Evolutionary conservation across 2,113 vertebrate species (phyloP), one percentile per base, ranked within the genome.

Genomic region (Opisthocomus hoazin): DNA sequence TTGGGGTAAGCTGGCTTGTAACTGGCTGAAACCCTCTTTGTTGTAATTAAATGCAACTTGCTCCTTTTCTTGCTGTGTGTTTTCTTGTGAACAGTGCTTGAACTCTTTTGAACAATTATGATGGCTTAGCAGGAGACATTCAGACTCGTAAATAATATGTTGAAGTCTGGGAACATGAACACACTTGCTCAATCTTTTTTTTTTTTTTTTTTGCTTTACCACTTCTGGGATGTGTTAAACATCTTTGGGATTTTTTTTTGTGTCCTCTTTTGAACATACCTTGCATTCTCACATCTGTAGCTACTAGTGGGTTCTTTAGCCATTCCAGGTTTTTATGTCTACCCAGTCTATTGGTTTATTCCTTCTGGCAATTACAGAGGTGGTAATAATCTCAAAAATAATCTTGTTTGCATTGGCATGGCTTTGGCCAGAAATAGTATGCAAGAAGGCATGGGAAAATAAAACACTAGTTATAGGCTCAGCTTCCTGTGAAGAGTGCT

Each of bases 11-110:
- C 76, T 95, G 92, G 70, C 58, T 73, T 93, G 89, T 95, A 87
- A 88, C 78, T 96, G 79, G 70, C 84, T 88, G 90, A 81, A 95
- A 85, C 76, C 66, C 82, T 84, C 60, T 88, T 54, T 87, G 74
- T 69, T 93, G 68, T 93, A 90, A 96, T 96, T 96, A 96, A 97
- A 96, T 94, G 43, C 79, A 90, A 86, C 85, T 95, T 86, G 79
- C 79, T 96, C 68, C 91, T 96, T 93, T 93, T 90, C 75, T 64
- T 90, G 79, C 88, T 86, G 46, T 93, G 92, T 96, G 91, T 91
- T 94, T 97, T 94, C 61, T 95, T 96, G 69, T 84, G 82, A 90
- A 53, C 37, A 76, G 58, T 8, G 7, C 87, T 93, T 89, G 78
- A 87, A 82, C 58, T 73, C 69, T 21, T 80, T 74, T 77, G 71